These are phyloP conservation scores for Aphelocoma californica DNA, from an alignment of 2,797 vertebrate genomes.

Conservation along the genomic window DNA sequence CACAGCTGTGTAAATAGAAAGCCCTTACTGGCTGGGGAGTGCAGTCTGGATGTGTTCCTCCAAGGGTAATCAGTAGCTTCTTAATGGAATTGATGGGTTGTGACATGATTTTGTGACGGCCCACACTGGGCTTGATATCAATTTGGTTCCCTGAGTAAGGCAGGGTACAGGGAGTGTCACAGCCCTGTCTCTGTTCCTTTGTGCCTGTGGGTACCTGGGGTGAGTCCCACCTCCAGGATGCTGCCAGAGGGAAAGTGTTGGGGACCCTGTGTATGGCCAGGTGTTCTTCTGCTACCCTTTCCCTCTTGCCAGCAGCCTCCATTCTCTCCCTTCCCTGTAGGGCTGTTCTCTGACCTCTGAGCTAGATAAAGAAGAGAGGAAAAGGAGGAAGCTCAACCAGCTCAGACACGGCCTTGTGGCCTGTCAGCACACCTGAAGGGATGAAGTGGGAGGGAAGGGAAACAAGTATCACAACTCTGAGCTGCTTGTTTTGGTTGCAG, in stretches of 20 bases:
- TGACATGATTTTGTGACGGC: neutral
- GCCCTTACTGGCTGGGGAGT: neutral
- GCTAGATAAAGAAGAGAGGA: neutral
- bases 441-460: neutral
- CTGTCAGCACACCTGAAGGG: neutral
- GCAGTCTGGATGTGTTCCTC: neutral
- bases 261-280: neutral
- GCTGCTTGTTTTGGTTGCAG: neutral
- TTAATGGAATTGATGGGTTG: neutral
- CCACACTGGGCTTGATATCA: accelerated
- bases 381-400: neutral
- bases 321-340: neutral
- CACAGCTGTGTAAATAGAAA: neutral
- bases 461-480: neutral
- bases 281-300: accelerated
- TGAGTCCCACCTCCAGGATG: accelerated
- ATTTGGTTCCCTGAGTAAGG: neutral
- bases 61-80: neutral
- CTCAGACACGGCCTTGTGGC: neutral
- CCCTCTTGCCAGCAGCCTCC: accelerated
- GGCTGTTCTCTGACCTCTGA: neutral
- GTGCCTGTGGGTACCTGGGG: accelerated
- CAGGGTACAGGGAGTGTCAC: neutral
- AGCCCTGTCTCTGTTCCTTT: too few relatives aligned
- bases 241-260: neutral